Evolutionary conservation across 1,140 invertebrate species (phyloP), one percentile per base, ranked within the genome.

Genomic region (Papilio glaucus): DNA sequence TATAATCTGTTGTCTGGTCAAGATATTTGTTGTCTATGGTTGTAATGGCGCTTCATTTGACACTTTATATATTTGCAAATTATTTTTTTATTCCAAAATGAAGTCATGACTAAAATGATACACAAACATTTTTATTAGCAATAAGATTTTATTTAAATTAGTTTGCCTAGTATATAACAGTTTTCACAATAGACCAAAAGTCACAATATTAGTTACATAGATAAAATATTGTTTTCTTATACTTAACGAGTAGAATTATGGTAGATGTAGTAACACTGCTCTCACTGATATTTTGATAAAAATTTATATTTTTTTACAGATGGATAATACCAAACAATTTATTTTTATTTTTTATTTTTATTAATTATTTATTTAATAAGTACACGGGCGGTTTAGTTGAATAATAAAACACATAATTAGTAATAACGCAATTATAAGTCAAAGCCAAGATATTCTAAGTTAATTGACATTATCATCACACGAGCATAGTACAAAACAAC

Each of bases 301-400:
- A 65, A 21, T 65, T n/a, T 65, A 65, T 65, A 65, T 65, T 65
- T 65, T 65, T 65, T 65, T 38, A 65, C 37, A 21, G 37, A 53
- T 41, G 39, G 39, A n/a, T 53, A 53, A 39, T 29, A 39, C 33
- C 33, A 39, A 21, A 65, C 26, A 65, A 65, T 63, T 15, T 18
- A 4, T 63, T 29, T 4, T 24, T 60, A 12, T 57, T 29, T 29
- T 62, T 29, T 15, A 53, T 53, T 53, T 15, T 53, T 15, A 53
- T 53, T 38, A 15, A n/a, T 42, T 42, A 42, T 62, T 62, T 33
- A 33, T 62, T 62, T 37, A 9, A 60, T 29, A 38, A 37, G 33
- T 62, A 39, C 37, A 63, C 37, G 18, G 61, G 60, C 33, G 6
- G 15, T 33, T 65, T 65, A 39, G 13, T 24, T 21, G 29, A 33